phyloP scores from a whole-genome alignment of 2,113 vertebrate genomes.

The Mesitornis unicolor region DNA sequence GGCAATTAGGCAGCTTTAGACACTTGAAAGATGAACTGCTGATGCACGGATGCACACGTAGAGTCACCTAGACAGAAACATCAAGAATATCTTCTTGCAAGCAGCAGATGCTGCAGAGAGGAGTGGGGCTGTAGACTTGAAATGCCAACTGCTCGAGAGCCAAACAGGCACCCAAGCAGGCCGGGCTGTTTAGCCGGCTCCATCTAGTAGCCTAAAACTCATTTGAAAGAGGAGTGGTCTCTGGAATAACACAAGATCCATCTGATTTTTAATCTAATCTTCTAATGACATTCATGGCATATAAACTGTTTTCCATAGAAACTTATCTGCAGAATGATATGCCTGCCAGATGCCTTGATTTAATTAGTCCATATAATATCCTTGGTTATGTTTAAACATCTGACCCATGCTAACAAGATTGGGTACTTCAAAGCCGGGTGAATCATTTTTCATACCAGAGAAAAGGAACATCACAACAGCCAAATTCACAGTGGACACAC shows the following conservation, averaged over 20 bases:
- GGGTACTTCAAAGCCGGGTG: neutral
- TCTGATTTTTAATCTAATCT: neutral
- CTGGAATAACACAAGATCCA: neutral
- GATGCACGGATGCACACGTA: neutral
- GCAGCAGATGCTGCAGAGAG: neutral
- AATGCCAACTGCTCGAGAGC: neutral
- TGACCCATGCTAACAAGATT: neutral
- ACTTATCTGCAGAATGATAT: neutral
- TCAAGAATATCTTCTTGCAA: accelerated
- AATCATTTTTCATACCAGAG: neutral
- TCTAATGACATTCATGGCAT: neutral
- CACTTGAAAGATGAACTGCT: neutral
- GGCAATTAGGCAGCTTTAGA: neutral
- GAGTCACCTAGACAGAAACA: neutral
- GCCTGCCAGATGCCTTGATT: constrained; percentile 29
- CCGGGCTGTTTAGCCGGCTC: neutral
- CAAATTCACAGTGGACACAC: neutral
- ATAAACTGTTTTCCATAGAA: constrained; percentile 7
- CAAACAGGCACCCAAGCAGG: neutral
- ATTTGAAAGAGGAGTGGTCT: neutral
- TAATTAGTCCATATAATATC: neutral
- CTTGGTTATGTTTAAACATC: neutral
- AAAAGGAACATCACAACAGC: neutral
- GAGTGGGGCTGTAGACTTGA: neutral
- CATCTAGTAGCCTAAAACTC: neutral